Base-by-base conservation (phyloP, 2,113 vertebrate genomes). In the Malurus elegans region DNA sequence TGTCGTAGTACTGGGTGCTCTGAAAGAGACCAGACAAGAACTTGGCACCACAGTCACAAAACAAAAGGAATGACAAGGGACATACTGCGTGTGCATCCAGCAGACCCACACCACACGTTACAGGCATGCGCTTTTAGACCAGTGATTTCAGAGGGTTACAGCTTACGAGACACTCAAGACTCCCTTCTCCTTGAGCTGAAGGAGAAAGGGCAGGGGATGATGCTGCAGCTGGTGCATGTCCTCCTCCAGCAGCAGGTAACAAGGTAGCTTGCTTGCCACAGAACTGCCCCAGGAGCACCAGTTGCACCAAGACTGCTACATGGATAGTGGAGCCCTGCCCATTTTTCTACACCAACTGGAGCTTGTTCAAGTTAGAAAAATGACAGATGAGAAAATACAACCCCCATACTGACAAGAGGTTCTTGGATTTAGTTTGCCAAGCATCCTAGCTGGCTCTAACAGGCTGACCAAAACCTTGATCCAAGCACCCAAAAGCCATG, bases 1-100 rank as follows among this genome's bases (percentile, higher is more conserved):
- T 99, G 98, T 99, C 99, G 9, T 99, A 99, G 98, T 99, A 99
- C 98, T 99, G 99, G 5, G 99, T 99, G 95, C 99, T 99, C 99
- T 99, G 98, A 84, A 97, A 96, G 67, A 98, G 82, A 98, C 40
- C 86, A 86, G 74, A 74, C 44, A 47, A 69, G 75, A 91, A 67
- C 81, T 97, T 95, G 95, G 79, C 65, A 74, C 85, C 29, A 0
- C 65, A 40, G 36, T 58, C 79, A 72, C 51, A 7, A 31, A 53
- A 16, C 3, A 12, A 56, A 82, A 79, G 81, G 82, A 71, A 78
- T 28, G 65, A 95, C 76, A 87, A 90, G 69, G 66, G 90, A 95
- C 47, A 31, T 70, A 96, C 48, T 93, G 83, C 40, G 14, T 90
- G 88, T 83, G 88, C 31, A 93, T 97, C 93, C 96, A 96, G 96